phyloP scores from a whole-genome alignment of 92 coral and sea anemone genomes.

The Epizoanthus illoricatus region DNA sequence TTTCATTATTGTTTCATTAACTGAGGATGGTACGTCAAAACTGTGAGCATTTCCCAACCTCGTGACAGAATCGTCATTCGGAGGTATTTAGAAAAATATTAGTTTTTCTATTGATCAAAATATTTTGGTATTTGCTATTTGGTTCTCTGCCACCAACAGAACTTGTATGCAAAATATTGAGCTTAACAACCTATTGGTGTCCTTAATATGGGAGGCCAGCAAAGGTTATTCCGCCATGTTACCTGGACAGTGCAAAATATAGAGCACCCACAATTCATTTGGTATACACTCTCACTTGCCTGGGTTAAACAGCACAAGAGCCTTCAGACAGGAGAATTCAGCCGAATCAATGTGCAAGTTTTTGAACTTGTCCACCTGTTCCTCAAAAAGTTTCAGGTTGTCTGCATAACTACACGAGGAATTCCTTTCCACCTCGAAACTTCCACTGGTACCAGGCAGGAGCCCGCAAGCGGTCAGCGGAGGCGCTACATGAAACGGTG shows the following conservation, averaged over 20 bases:
- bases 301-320: constrained; percentile 78
- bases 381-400: constrained; percentile 64
- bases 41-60: too few species aligned
- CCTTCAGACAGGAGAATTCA: constrained; percentile 95
- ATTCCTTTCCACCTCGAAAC: constrained; percentile 38
- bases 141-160: too few species aligned
- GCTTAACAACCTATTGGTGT: too few species aligned
- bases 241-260: too few species aligned
- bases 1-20: too few species aligned
- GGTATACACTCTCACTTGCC: constrained; percentile 28
- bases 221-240: too few species aligned
- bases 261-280: neutral
- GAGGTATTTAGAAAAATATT: too few species aligned
- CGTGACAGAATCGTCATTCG: too few species aligned
- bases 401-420: constrained; percentile 51
- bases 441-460: constrained; percentile 42
- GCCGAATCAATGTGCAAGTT: constrained; percentile 94
- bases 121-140: too few species aligned
- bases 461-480: constrained; percentile 67
- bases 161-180: too few species aligned
- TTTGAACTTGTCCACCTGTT: constrained; percentile 79
- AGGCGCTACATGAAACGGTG: constrained; percentile 78
- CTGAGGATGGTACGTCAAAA: too few species aligned
- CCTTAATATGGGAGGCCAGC: neutral
- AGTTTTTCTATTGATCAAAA: too few species aligned